Evolutionary conservation across 2,888 invertebrate species (phyloP).

Genomic region (Lasioglossum villosulum): DNA sequence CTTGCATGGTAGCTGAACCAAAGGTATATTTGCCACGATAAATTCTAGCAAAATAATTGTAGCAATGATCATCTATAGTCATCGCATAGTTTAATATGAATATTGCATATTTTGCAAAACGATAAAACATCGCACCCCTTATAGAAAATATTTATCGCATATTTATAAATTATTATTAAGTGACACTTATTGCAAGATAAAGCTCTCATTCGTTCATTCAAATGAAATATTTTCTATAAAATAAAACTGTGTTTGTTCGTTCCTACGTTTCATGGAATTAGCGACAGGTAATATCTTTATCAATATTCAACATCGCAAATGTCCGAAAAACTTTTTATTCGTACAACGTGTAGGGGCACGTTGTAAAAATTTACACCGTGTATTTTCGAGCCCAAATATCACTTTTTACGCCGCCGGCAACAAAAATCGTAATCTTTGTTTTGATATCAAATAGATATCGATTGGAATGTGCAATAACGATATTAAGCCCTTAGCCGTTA

Average conservation of each 20-base stretch:
- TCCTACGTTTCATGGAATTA: not conserved
- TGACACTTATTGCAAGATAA: not conserved
- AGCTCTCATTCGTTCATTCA: not conserved
- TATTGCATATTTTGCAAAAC: not conserved
- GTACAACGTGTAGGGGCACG: not conserved
- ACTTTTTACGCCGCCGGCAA: constrained; percentile 9
- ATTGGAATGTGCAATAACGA: constrained; percentile 56
- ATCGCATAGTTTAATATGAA: not conserved
- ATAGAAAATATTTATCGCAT: not conserved
- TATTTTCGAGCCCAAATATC: constrained; percentile 35
- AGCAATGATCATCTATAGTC: not conserved
- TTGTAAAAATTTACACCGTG: constrained; percentile 17
- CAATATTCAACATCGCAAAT: not conserved
- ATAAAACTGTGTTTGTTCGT: not conserved
- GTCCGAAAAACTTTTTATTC: not conserved
- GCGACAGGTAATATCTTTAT: not conserved
- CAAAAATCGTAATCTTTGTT: constrained; percentile 39
- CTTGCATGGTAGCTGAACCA: not conserved
- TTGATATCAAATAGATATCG: constrained; percentile 39
- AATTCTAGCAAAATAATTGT: not conserved
- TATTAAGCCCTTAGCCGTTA: constrained; percentile 55
- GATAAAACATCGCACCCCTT: not conserved
- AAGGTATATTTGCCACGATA: not conserved
- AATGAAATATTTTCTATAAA: not conserved
- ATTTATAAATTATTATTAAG: not conserved